Conservation (phyloP, 1,140 invertebrate genomes). For the Trialeurodes vaporariorum region DNA sequence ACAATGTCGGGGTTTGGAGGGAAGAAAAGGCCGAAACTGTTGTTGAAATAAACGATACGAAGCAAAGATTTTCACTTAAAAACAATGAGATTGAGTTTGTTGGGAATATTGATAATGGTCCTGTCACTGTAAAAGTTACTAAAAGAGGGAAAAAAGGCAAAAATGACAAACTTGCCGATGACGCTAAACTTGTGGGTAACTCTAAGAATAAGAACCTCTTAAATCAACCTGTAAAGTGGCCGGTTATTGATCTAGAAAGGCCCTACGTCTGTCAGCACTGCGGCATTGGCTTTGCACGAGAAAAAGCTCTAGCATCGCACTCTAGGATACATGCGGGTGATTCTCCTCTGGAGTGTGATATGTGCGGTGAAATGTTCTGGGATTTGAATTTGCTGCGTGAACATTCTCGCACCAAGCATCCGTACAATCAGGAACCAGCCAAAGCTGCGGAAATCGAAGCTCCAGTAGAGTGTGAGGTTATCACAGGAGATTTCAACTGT, state of each 20-base stretch:
- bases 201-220: conserved; percentile 13
- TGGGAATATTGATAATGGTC: background rate
- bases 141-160: background rate
- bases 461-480: background rate
- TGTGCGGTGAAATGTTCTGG: conserved; percentile 68
- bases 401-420: conserved; percentile 47
- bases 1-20: background rate
- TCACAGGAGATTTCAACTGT: conserved; percentile 39
- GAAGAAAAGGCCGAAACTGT: background rate
- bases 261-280: conserved; percentile 70
- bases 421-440: conserved; percentile 29
- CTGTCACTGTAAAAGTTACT: background rate
- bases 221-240: conserved; percentile 36
- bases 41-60: background rate
- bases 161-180: background rate
- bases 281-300: conserved; percentile 61
- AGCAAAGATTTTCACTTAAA: background rate
- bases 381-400: conserved; percentile 46
- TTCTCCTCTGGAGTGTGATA: conserved; percentile 58
- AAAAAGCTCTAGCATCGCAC: conserved; percentile 65
- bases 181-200: conserved; percentile 9
- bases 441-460: background rate
- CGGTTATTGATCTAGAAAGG: conserved; percentile 47
- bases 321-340: conserved; percentile 44
- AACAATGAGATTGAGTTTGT: background rate